Evolutionary conservation across 1,140 invertebrate genomes (phyloP).

Genomic region (Thalassaphorura encarpata): DNA sequence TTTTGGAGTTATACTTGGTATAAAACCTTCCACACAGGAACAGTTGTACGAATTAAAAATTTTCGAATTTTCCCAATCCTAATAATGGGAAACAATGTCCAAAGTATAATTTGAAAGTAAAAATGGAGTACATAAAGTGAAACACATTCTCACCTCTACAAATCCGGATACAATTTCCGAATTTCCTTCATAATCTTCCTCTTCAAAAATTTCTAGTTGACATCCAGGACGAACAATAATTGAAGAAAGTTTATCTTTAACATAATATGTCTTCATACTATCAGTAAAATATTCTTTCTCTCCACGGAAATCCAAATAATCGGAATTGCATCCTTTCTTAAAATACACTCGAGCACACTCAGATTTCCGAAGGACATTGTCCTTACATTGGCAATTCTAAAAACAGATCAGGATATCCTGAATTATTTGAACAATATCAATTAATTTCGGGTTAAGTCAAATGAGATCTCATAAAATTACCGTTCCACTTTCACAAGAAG

Average conservation of each 20-base stretch:
- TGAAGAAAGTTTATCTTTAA: background rate
- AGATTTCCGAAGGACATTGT: conserved; percentile 6
- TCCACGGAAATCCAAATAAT: conserved; percentile 10
- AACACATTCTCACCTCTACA: too few relatives aligned
- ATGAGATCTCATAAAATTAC: too few relatives aligned
- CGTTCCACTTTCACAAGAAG: too few relatives aligned
- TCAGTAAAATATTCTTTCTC: background rate
- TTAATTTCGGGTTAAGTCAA: too few relatives aligned
- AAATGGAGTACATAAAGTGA: background rate
- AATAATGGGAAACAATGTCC: too few relatives aligned
- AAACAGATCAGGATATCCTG: too few relatives aligned
- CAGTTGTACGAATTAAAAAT: background rate
- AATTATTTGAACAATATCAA: too few relatives aligned
- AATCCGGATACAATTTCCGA: background rate
- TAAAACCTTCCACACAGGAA: background rate
- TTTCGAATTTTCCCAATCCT: background rate
- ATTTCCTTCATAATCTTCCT: conserved; percentile 17
- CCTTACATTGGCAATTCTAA: conserved; percentile 13
- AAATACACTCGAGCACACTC: conserved; percentile 19
- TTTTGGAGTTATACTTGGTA: background rate
- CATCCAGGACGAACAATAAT: conserved; percentile 9
- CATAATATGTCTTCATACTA: conserved; percentile 1
- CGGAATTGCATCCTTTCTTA: conserved; percentile 3
- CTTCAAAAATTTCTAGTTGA: conserved; percentile 1
- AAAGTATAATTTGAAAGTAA: background rate